Conservation (phyloP, 2,888 invertebrate genomes). For the Pelosia muscerda region DNA sequence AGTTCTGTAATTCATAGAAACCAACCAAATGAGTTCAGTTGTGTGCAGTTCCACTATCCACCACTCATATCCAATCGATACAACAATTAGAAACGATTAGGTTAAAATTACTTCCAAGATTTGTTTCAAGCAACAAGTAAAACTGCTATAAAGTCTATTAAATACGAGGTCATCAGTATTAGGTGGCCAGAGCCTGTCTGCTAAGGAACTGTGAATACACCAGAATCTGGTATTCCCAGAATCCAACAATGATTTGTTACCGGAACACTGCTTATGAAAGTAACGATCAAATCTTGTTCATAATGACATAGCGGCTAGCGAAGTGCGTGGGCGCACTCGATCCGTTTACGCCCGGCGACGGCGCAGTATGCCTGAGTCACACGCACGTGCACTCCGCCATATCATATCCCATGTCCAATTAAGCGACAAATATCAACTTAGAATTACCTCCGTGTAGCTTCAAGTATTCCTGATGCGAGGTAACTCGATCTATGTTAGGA, state of each 20-base stretch:
- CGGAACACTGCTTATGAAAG: slow-evolving; percentile 31
- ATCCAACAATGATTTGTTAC: slow-evolving; percentile 28
- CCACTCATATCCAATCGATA: not conserved
- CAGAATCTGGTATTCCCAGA: slow-evolving; percentile 21
- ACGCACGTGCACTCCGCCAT: slow-evolving; percentile 70
- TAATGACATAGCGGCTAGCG: slow-evolving; percentile 25
- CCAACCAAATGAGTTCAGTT: not conserved
- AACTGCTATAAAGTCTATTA: not conserved
- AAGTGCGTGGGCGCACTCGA: slow-evolving; percentile 46
- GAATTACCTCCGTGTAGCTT: slow-evolving; percentile 43
- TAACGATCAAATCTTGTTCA: slow-evolving; percentile 38
- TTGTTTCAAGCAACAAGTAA: not conserved
- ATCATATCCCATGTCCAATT: slow-evolving; percentile 71
- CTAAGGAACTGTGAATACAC: not conserved
- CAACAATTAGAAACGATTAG: not conserved
- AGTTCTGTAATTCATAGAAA: not conserved
- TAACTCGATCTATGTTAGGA: slow-evolving; percentile 42
- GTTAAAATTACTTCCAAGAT: not conserved
- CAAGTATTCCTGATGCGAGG: slow-evolving; percentile 43
- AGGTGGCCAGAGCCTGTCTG: not conserved
- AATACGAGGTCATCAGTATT: not conserved
- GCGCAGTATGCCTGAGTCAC: slow-evolving; percentile 57
- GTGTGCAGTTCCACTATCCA: not conserved
- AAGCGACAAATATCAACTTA: slow-evolving; percentile 60
- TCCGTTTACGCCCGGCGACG: slow-evolving; percentile 20